Evolutionary conservation across 1,140 invertebrate genomes (phyloP).

Genomic region (Pseudomyrmex dendroicus): DNA sequence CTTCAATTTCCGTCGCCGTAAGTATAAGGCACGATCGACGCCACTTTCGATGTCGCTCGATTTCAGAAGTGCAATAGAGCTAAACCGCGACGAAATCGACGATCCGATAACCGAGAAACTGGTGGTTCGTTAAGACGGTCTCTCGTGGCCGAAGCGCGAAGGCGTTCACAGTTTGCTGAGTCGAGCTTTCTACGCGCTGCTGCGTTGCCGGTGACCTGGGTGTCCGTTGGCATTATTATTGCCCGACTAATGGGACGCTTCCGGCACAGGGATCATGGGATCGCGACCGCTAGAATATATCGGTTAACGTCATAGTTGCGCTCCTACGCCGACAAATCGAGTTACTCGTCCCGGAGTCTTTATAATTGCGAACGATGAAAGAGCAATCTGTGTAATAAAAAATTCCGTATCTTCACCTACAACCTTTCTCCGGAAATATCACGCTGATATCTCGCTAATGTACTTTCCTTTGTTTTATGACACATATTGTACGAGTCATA

Average conservation of each 20-base stretch:
- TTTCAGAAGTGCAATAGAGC: not conserved
- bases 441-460: not conserved
- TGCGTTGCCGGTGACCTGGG: conserved; percentile 64
- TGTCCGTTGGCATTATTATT: conserved; percentile 74
- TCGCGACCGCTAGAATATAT: conserved; percentile 48
- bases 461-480: not conserved
- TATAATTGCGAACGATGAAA: not conserved
- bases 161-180: conserved; percentile 45
- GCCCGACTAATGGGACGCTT: conserved; percentile 63
- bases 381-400: not conserved
- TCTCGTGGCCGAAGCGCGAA: conserved; percentile 28
- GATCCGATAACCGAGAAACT: not conserved
- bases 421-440: not conserved
- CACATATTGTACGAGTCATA: too few species aligned
- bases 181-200: conserved; percentile 23
- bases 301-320: conserved; percentile 47
- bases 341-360: not conserved
- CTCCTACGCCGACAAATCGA: conserved; percentile 22
- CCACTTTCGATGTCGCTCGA: not conserved
- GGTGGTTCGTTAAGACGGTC: conserved; percentile 17
- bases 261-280: conserved; percentile 70
- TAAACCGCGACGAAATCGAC: not conserved
- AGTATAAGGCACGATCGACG: not conserved
- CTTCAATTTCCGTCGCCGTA: not conserved
- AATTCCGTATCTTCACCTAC: not conserved